phyloP scores from a whole-genome alignment of 1,140 invertebrate genomes.

The Trachymyrmex septentrionalis region DNA sequence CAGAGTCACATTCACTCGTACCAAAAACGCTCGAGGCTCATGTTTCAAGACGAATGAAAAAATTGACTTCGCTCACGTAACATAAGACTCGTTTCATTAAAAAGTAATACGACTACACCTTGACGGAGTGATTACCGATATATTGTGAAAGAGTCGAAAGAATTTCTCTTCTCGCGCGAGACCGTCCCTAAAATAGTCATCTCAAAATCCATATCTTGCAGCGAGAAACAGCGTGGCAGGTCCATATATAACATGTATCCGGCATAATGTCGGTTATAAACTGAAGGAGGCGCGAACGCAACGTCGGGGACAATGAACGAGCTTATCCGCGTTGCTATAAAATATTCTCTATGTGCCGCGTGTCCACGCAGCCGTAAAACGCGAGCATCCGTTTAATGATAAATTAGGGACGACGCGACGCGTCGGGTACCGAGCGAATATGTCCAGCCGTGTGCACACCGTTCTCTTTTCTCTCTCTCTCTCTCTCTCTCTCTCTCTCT shows the following conservation, averaged over 20 bases:
- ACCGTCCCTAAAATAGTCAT: background rate
- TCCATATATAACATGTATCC: conserved; percentile 35
- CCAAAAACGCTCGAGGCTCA: background rate
- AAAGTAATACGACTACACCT: background rate
- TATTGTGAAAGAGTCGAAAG: background rate
- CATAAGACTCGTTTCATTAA: background rate
- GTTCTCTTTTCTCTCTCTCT: conserved; percentile 15
- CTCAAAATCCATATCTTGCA: background rate
- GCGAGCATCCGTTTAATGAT: conserved; percentile 64
- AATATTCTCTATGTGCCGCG: conserved; percentile 57
- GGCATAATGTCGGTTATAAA: conserved; percentile 33
- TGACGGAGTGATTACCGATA: background rate
- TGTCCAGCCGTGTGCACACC: conserved; percentile 25
- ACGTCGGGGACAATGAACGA: conserved; percentile 45
- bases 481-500: conserved; percentile 10
- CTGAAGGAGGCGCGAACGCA: conserved; percentile 11
- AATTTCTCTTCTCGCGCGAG: background rate
- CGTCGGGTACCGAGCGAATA: conserved; percentile 49
- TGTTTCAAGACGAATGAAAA: background rate
- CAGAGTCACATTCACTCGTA: background rate
- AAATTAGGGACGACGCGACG: conserved; percentile 57
- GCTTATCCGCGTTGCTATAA: conserved; percentile 53
- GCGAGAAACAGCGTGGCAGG: background rate
- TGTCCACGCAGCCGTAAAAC: conserved; percentile 52
- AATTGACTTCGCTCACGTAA: background rate